phyloP scores from a whole-genome alignment of 2,113 vertebrate genomes.

The Myanophis thanlyinensis region DNA sequence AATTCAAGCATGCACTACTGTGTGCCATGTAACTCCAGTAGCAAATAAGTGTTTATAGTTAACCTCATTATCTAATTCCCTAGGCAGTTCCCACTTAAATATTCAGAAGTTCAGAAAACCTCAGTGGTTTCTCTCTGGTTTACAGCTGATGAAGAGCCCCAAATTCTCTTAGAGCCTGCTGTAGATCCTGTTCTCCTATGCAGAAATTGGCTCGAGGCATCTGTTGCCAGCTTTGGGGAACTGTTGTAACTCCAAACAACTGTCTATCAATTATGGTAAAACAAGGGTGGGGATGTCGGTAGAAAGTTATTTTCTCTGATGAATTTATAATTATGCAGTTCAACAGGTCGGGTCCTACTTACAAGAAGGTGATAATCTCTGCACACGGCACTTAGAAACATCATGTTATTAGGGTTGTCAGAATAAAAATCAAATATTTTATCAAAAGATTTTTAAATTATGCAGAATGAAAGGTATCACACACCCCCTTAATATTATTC shows the following conservation, averaged over 20 bases:
- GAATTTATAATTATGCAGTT: neutral
- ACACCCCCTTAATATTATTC: neutral
- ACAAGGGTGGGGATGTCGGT: neutral
- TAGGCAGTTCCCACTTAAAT: neutral
- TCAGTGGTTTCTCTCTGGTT: neutral
- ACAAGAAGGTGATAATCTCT: neutral
- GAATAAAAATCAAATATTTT: neutral
- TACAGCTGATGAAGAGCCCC: neutral
- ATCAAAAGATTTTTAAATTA: neutral
- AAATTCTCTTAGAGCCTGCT: neutral
- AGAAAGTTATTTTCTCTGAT: neutral
- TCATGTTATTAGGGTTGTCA: neutral
- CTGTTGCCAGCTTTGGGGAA: neutral
- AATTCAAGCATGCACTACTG: neutral
- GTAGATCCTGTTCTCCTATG: neutral
- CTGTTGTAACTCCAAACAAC: neutral
- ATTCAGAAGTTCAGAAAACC: neutral
- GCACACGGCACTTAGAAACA: neutral
- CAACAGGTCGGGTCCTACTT: neutral
- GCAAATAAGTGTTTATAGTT: neutral
- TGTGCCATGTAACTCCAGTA: neutral
- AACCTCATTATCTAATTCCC: neutral
- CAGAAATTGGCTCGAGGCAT: neutral
- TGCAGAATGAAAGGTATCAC: neutral
- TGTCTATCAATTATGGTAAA: slow-evolving; percentile 4